Conservation (phyloP, 2,888 invertebrate genomes). For the Rhyacophila evoluta region DNA sequence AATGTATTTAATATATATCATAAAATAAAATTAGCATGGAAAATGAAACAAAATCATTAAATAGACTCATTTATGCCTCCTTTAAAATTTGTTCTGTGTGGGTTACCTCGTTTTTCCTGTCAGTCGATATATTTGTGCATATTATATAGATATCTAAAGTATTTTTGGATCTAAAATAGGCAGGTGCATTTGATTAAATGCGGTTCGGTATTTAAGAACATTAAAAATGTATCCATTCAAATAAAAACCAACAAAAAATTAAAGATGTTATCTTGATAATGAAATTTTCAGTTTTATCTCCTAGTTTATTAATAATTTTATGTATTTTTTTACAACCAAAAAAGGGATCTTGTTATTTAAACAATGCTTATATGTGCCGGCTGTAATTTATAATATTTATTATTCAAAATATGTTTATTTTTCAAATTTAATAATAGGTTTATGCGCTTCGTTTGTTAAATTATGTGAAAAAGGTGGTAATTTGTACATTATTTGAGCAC, state of each 20-base stretch:
- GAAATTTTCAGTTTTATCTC: slow-evolving; percentile 1
- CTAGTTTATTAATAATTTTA: not conserved
- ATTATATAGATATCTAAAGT: no score
- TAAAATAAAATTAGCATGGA: no score
- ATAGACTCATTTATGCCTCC: no score
- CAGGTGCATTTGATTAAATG: not conserved
- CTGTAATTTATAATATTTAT: not conserved
- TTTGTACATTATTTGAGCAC: not conserved
- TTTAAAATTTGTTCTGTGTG: no score
- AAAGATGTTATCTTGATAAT: not conserved
- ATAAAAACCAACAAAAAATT: not conserved
- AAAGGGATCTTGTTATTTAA: not conserved
- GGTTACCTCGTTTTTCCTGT: no score
- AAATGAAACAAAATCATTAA: no score
- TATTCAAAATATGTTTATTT: not conserved
- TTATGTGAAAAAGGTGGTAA: slow-evolving; percentile 10
- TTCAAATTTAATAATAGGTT: slow-evolving; percentile 4
- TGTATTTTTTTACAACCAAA: not conserved
- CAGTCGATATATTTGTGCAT: no score
- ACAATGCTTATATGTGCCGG: not conserved
- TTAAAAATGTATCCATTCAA: not conserved
- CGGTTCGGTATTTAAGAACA: no score
- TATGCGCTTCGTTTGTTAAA: not conserved
- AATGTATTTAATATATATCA: no score
- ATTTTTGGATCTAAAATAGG: no score